These are phyloP conservation scores for Hyposoter didymator DNA, from an alignment of 2,888 invertebrate species.

Conservation along the genomic window DNA sequence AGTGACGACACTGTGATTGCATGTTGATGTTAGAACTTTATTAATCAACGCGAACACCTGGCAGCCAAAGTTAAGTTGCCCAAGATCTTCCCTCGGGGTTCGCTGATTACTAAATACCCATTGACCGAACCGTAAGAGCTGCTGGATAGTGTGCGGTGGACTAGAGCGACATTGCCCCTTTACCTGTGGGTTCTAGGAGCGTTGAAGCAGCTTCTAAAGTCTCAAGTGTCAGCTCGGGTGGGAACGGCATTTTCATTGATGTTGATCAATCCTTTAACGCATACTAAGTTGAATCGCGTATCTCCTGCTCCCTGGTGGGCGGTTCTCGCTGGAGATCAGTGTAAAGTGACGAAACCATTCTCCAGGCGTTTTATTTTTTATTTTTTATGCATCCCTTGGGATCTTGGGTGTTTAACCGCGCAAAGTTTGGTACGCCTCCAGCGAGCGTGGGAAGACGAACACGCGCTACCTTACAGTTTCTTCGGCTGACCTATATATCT, in stretches of 20 bases:
- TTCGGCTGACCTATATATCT: slow-evolving; percentile 20
- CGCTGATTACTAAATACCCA: not conserved
- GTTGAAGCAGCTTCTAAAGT: not conserved
- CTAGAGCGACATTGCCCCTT: not conserved
- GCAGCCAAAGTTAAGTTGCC: not conserved
- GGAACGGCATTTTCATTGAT: not conserved
- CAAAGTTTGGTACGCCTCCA: slow-evolving; percentile 41
- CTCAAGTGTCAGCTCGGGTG: not conserved
- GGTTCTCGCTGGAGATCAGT: not conserved
- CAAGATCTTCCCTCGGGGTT: not conserved
- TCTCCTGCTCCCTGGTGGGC: not conserved
- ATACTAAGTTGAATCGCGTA: not conserved
- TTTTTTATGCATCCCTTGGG: not conserved
- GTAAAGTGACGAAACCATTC: slow-evolving; percentile 2
- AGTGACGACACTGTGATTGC: slow-evolving; percentile 67
- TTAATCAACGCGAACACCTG: not conserved
- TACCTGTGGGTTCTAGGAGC: not conserved
- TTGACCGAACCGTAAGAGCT: not conserved
- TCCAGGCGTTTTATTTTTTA: slow-evolving; percentile 23
- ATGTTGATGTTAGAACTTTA: slow-evolving; percentile 5
- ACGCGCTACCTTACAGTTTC: slow-evolving; percentile 18
- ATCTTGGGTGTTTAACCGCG: slow-evolving; percentile 35
- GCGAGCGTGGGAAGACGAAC: slow-evolving; percentile 57
- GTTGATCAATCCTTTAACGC: not conserved
- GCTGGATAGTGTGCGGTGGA: not conserved